Base-by-base conservation (phyloP, 2,888 invertebrate genomes). In the Mystacides longicornis region DNA sequence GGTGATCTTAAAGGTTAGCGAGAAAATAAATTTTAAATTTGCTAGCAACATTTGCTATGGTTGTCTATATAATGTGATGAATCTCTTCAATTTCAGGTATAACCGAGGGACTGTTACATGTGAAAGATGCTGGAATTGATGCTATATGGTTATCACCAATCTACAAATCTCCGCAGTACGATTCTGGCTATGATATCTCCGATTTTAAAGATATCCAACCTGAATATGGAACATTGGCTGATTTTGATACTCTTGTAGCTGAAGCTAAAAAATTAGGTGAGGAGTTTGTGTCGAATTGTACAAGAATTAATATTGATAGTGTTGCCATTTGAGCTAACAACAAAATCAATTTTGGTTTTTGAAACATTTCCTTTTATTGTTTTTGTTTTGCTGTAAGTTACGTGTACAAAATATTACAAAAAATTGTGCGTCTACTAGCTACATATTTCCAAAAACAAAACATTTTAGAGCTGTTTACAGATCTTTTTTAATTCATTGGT, bases 61-160 rank as follows among this genome's bases (percentile, higher is more conserved):
- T 27, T 27, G 27, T 27, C 3, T 37, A 3, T n/a, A 37, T 37
- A 37, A 37, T 37, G n/a, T n/a, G n/a, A n/a, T n/a, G n/a, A n/a
- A 37, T 37, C 14, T 37, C 3, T 45, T 5, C 20, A 7, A 20
- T 19, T 5, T 9, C 23, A 80, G 81, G 82, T 5, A 79, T 85
- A 47, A 78, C 75, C 11, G 73, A 72, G 14, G 78, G 80, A 59
- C 58, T 85, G 50, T 76, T 81, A 11, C 82, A 89, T 64, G 78
- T 90, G 20, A 73, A 73, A 31, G 82, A 87, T 5, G 72, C 86
- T 1, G 87, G 88, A 0, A 77, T 92, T 0, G 82, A 81, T 9
- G 86, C 86, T 0, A 79, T 89, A 54, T 92, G 93, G 91, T 71
- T 94, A 56, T 91, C 90, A 0, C 92, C 93, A 0, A 86, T 93